Evolutionary conservation across 1,140 invertebrate species (phyloP).

Genomic region (Drosophila nigromelanica): DNA sequence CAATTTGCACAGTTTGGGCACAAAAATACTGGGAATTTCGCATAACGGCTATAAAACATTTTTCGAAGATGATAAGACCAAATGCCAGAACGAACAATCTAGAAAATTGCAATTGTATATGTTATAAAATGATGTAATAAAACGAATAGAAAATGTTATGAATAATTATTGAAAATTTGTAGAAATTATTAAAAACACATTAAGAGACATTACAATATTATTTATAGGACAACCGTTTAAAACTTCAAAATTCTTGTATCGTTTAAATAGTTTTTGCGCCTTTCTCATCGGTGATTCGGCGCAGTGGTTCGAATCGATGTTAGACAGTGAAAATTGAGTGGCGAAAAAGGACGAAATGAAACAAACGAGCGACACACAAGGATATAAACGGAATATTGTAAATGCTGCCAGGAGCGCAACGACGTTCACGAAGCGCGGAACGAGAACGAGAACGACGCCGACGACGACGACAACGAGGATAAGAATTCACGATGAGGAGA

Average conservation of each 20-base stretch:
- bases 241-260: slow-evolving; percentile 52
- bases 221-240: not conserved
- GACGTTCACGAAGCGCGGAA: slow-evolving; percentile 14
- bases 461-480: slow-evolving; percentile 23
- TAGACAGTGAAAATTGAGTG: slow-evolving; percentile 23
- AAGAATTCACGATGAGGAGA: slow-evolving; percentile 25
- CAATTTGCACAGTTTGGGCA: slow-evolving; percentile 36
- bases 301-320: slow-evolving; percentile 52
- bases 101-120: too few species aligned
- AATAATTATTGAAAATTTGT: not conserved
- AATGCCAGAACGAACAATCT: not conserved
- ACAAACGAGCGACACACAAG: slow-evolving; percentile 1
- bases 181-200: not conserved
- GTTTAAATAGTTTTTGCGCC: slow-evolving; percentile 31
- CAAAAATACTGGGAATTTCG: slow-evolving; percentile 69
- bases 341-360: slow-evolving; percentile 35
- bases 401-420: slow-evolving; percentile 12
- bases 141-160: not conserved
- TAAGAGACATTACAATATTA: not conserved
- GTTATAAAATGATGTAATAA: too few species aligned
- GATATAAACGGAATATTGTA: not conserved
- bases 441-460: slow-evolving; percentile 21
- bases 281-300: slow-evolving; percentile 56
- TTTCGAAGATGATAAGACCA: slow-evolving; percentile 23
- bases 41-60: not conserved